A percentile compares a stretch with the other conserved stretches of the same genome.
These are phyloP conservation scores for Cydia splendana DNA, from an alignment of 1,140 invertebrate species.

Conservation along the genomic window DNA sequence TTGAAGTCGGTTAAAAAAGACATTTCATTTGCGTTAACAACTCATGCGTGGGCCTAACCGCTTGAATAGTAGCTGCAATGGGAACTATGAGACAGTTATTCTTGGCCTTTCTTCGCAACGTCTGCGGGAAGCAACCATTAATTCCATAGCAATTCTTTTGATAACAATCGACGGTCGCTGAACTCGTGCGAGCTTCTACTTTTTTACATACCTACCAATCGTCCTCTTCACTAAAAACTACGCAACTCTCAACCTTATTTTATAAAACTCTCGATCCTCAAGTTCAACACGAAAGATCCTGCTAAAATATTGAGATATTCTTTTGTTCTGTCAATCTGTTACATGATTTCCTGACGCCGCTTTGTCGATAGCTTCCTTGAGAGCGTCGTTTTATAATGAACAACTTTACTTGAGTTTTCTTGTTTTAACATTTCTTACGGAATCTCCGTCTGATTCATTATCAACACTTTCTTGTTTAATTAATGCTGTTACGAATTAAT, in stretches of 20 bases:
- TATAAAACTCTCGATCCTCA: not conserved
- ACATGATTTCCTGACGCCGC: not conserved
- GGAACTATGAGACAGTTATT: conserved; percentile 32
- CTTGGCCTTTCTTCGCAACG: conserved; percentile 9
- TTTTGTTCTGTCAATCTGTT: conserved; percentile 33
- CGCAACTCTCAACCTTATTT: conserved; percentile 41
- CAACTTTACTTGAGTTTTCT: conserved; percentile 38
- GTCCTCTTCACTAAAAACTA: conserved; percentile 9
- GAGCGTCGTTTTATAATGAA: not conserved
- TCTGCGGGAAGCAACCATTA: conserved; percentile 53
- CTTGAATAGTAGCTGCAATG: conserved; percentile 17
- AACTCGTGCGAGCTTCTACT: conserved; percentile 56
- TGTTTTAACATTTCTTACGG: conserved; percentile 46
- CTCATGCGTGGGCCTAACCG: not conserved
- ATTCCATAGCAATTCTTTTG: conserved; percentile 56
- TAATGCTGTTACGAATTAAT: conserved; percentile 27
- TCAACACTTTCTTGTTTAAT: conserved; percentile 49
- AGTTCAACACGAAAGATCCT: not conserved
- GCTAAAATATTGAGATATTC: conserved; percentile 10
- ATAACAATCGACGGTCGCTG: conserved; percentile 62
- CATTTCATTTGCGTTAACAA: not conserved
- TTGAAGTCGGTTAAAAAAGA: too few species aligned
- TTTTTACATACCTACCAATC: conserved; percentile 46
- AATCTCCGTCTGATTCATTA: conserved; percentile 47
- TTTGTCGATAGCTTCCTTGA: conserved; percentile 22